Evolutionary conservation across 2,888 invertebrate genomes (phyloP).

Genomic region (Himalopsyche tibetana): DNA sequence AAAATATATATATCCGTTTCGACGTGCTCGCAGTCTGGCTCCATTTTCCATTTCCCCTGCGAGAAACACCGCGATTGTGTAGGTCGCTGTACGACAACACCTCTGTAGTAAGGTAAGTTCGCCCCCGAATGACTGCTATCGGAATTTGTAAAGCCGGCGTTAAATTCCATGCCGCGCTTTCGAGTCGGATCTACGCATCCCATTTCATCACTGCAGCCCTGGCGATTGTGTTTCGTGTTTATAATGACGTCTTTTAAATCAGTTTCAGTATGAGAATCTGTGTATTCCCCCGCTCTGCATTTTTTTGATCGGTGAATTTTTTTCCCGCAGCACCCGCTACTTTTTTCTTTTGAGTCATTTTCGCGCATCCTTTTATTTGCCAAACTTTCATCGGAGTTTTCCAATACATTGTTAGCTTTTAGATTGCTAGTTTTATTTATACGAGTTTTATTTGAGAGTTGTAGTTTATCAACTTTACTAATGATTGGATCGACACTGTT

Average conservation of each 20-base stretch:
- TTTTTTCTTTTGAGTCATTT: slow-evolving; percentile 34
- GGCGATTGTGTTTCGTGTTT: slow-evolving; percentile 14
- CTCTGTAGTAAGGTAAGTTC: slow-evolving; percentile 49
- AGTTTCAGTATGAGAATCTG: not conserved
- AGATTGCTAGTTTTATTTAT: not conserved
- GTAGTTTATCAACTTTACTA: slow-evolving; percentile 39
- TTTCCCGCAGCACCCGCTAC: slow-evolving; percentile 55
- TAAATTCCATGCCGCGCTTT: slow-evolving; percentile 56
- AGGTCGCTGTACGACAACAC: slow-evolving; percentile 54
- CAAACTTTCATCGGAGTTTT: slow-evolving; percentile 36
- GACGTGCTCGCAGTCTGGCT: slow-evolving; percentile 46
- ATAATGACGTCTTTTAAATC: slow-evolving; percentile 52
- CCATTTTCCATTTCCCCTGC: slow-evolving; percentile 52
- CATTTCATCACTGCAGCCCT: slow-evolving; percentile 22
- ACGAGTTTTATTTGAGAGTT: slow-evolving; percentile 19
- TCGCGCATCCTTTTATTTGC: not conserved
- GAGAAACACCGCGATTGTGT: slow-evolving; percentile 43
- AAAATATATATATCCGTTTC: slow-evolving; percentile 61
- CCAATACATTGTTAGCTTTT: not conserved
- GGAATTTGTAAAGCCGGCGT: slow-evolving; percentile 48
- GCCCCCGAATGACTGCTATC: slow-evolving; percentile 50
- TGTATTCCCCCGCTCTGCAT: not conserved
- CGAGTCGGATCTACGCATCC: slow-evolving; percentile 39
- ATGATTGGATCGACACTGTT: slow-evolving; percentile 5
- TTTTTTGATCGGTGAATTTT: slow-evolving; percentile 41